Evolutionary conservation across 1,140 invertebrate species (phyloP), one percentile per base, ranked within the genome.

Genomic region (Himalopsyche phryganea): DNA sequence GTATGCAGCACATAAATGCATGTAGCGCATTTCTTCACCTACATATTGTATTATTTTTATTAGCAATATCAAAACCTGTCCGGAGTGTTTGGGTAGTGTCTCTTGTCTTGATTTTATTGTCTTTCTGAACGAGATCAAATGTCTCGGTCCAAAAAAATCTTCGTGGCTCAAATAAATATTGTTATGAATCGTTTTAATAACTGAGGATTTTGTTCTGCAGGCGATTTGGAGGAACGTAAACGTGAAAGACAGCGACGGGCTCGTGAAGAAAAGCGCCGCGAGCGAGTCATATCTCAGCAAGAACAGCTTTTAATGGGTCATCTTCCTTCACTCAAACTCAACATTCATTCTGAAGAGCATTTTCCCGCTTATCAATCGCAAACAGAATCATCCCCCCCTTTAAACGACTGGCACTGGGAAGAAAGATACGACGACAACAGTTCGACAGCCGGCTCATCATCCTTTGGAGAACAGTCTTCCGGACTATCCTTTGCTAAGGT

Each of bases 291-390:
- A 35, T 82, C 80, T 13, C 83, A 83, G 57, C 82, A 87, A 60
- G 87, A 90, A 68, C 87, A 87, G 60, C 81, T 81, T 47, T 81
- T 79, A 65, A 81, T 87, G 77, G 88, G 87, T 40, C 82, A 79
- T 67, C 81, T 81, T 61, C 78, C 77, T 20, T 68, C 69, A 13
- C 80, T 80, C 35, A 77, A 80, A 50, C 78, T 87, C 6, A 78
- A 81, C 63, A 77, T 86, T 19, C 80, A 81, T 50, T 88, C 84
- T 1, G 70, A 73, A 11, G 70, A 76, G 66, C 85, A 90, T 65
- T 90, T 90, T 75, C 88, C 87, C 10, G 69, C 78, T 46, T 83
- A 79, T 68, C 72, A 76, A 40, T 66, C 66, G 6, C 72, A 76
- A 44, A 47, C 64, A 49, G 69, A 75, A 71, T 20, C 69, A 9